Conservation (phyloP, 2,888 invertebrate genomes). For the Pammene aurita region DNA sequence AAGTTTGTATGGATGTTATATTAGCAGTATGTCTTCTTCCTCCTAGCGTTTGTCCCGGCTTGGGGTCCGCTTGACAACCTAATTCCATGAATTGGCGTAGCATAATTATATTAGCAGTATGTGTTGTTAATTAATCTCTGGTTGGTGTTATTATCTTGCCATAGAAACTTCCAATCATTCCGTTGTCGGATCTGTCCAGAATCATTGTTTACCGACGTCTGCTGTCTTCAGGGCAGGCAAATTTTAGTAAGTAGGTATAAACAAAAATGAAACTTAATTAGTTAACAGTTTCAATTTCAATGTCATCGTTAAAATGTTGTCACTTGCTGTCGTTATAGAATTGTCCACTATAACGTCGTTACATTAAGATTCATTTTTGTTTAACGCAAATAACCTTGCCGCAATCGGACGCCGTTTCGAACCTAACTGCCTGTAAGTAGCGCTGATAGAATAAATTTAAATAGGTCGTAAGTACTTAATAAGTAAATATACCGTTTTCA, state of each 20-base stretch:
- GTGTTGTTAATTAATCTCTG: background rate
- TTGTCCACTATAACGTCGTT: background rate
- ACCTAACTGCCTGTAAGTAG: constrained; percentile 49
- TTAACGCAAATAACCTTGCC: background rate
- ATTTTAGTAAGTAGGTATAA: too few species aligned
- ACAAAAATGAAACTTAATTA: background rate
- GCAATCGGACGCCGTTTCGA: background rate
- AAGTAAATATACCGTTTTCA: constrained; percentile 30
- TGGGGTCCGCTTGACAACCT: too few species aligned
- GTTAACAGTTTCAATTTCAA: background rate
- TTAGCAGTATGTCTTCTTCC: too few species aligned
- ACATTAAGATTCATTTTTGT: background rate
- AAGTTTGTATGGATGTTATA: background rate
- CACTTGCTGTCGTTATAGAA: background rate
- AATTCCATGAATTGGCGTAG: too few species aligned
- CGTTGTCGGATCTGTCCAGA: background rate
- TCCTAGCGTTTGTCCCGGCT: too few species aligned
- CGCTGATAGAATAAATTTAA: constrained; percentile 45
- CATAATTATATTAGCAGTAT: background rate
- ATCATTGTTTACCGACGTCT: too few species aligned
- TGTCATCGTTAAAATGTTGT: background rate
- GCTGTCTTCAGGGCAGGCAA: too few species aligned
- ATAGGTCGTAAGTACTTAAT: constrained; percentile 39
- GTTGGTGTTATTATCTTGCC: background rate
- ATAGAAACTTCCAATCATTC: background rate